phyloP scores from a whole-genome alignment of 1,140 invertebrate genomes.

The Eurosta solidaginis region DNA sequence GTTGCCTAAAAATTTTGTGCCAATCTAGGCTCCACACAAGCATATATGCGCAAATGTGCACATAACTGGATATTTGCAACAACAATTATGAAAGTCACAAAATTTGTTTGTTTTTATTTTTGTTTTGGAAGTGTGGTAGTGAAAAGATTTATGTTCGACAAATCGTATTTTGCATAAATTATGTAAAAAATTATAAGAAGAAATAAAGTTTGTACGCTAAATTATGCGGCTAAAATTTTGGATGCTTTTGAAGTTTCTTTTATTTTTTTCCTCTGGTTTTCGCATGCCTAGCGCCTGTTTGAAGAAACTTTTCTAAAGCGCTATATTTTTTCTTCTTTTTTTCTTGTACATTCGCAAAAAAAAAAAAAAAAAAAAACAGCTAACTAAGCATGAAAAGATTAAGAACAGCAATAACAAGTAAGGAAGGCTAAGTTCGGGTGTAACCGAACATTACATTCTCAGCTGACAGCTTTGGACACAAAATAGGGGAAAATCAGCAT shows the following conservation, averaged over 20 bases:
- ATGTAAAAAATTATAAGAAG: background rate
- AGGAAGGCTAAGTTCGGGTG: too few species aligned
- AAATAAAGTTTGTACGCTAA: background rate
- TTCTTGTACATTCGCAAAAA: background rate
- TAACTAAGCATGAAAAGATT: too few species aligned
- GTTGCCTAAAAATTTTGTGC: constrained; percentile 14
- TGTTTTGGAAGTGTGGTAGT: too few species aligned
- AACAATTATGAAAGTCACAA: background rate
- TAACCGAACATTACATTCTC: too few species aligned
- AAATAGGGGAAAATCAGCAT: too few species aligned
- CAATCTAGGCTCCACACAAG: background rate
- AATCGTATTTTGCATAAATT: background rate
- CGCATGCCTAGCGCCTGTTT: background rate
- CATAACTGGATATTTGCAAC: background rate
- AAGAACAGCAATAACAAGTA: too few species aligned
- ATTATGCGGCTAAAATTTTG: background rate
- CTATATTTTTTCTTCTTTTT: background rate
- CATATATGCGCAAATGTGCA: background rate
- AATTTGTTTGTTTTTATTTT: background rate
- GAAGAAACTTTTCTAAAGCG: background rate
- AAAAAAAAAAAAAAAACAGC: background rate
- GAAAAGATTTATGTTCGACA: background rate
- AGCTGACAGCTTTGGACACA: too few species aligned
- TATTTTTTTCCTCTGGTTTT: background rate
- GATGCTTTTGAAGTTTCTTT: too few species aligned